A percentile compares a stretch with the other conserved stretches of the same genome.
Evolutionary conservation across 2,113 vertebrate genomes (phyloP).

Genomic region (Prionailurus bengalensis): DNA sequence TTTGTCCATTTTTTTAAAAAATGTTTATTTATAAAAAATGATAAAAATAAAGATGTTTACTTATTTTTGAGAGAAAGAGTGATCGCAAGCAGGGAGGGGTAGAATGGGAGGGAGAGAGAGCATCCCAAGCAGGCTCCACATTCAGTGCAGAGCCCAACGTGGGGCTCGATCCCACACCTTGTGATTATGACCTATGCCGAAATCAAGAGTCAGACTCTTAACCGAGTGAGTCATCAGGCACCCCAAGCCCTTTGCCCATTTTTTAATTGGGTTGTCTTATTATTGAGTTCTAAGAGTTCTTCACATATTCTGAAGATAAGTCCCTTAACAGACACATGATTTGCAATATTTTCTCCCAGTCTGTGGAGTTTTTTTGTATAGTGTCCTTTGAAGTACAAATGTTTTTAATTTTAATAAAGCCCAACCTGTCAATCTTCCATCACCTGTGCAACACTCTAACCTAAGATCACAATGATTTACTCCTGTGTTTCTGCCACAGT

Average conservation of each 20-base stretch:
- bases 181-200: no score
- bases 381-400: neutral
- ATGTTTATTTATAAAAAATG: no score
- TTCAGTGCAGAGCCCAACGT: no score
- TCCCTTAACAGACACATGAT: neutral
- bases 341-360: neutral
- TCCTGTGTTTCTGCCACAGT: neutral
- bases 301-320: neutral
- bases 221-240: no score
- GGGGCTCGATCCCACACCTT: no score
- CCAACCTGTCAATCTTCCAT: neutral
- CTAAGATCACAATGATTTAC: neutral
- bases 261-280: neutral
- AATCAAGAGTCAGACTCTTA: no score
- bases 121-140: no score
- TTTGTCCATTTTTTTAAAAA: neutral
- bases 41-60: no score
- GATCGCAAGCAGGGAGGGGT: no score
- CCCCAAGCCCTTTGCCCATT: neutral
- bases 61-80: no score
- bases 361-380: neutral
- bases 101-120: no score
- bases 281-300: neutral
- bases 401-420: slow-evolving; percentile 7
- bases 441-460: neutral